A percentile compares a stretch with the other conserved stretches of the same genome.
phyloP scores from a whole-genome alignment of 2,113 vertebrate species.

The Nycticryphes semicollaris region DNA sequence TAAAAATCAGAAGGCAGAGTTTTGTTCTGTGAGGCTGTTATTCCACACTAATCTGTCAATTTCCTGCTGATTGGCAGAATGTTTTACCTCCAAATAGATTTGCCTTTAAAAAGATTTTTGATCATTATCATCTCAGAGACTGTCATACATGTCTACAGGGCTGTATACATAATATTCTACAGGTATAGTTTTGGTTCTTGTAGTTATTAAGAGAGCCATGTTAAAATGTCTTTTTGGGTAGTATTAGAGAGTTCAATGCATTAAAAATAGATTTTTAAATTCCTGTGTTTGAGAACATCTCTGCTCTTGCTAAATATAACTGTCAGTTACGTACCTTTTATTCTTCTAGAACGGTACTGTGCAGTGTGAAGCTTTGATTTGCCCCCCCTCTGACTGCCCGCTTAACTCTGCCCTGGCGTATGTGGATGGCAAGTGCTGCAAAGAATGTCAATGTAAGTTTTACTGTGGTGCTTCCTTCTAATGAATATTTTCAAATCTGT shows the following conservation, averaged over 20 bases:
- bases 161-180: neutral
- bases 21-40: conserved; percentile 3
- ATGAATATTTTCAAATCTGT: neutral
- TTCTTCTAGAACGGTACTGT: conserved; percentile 89
- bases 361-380: conserved; percentile 88
- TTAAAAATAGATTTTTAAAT: conserved; percentile 19
- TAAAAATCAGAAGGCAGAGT: neutral
- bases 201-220: neutral
- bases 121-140: conserved; percentile 15
- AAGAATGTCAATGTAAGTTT: conserved; percentile 93
- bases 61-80: conserved; percentile 35
- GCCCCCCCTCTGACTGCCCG: conserved; percentile 84
- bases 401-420: conserved; percentile 83
- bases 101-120: neutral
- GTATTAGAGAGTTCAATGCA: neutral
- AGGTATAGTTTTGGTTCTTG: neutral
- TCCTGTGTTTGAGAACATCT: neutral
- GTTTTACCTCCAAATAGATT: neutral
- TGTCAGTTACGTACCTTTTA: conserved; percentile 2
- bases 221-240: neutral
- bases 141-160: neutral
- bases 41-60: neutral
- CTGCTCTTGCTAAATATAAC: neutral
- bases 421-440: conserved; percentile 92
- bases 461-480: neutral